Conservation (phyloP, 2,113 vertebrate genomes). For the Paratilapia polleni region DNA sequence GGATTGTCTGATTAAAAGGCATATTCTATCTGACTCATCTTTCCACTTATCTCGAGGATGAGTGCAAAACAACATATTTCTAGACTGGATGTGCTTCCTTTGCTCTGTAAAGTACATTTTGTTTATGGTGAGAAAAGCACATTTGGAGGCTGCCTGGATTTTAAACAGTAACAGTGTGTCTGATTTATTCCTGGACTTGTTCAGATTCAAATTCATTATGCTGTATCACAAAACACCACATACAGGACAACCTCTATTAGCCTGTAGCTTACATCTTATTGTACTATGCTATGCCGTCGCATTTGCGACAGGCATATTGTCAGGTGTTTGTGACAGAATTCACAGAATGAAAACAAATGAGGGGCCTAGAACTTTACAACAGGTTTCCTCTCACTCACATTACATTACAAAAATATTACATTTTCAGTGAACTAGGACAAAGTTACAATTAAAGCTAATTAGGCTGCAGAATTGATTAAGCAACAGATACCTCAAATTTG, state of each 20-base stretch:
- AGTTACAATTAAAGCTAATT: not conserved
- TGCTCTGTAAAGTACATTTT: not conserved
- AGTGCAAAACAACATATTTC: not conserved
- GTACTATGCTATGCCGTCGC: constrained; percentile 20
- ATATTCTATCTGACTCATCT: not conserved
- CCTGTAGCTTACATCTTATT: not conserved
- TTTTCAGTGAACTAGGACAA: not conserved
- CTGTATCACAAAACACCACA: not conserved
- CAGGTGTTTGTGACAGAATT: not conserved
- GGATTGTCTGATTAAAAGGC: constrained; percentile 37
- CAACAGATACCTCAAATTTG: not conserved
- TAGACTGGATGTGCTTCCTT: constrained; percentile 13
- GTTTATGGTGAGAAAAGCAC: constrained; percentile 8
- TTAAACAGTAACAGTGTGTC: not conserved
- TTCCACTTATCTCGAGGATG: constrained; percentile 11
- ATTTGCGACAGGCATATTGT: constrained; percentile 23
- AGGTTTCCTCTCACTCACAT: not conserved
- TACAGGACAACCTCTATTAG: not conserved
- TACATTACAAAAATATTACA: not conserved
- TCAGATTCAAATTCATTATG: constrained; percentile 10
- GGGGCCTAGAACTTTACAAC: not conserved
- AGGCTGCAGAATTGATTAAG: not conserved
- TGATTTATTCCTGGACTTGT: not conserved
- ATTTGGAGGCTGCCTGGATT: constrained; percentile 5
- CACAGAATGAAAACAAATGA: not conserved